Evolutionary conservation across 2,888 invertebrate genomes (phyloP), one percentile per base, ranked within the genome.

Genomic region (Mantis religiosa): DNA sequence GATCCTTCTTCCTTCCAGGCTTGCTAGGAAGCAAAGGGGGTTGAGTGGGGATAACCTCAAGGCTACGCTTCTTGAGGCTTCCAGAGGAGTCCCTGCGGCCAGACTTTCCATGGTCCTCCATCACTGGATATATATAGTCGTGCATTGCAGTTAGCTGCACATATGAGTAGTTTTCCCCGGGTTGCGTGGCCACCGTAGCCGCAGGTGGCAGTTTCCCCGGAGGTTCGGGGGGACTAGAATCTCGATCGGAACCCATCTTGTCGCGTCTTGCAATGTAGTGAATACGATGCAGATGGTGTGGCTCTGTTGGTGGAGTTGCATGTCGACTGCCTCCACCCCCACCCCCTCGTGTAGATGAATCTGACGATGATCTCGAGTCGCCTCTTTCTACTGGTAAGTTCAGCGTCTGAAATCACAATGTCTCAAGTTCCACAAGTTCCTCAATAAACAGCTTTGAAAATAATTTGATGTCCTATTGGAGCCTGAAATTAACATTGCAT

Each of bases 111-210:
- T 93, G 90, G 28, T 95, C 94, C 15, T 95, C 95, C 90, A 97
- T 95, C 90, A 95, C 95, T 0, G 98, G 98, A 93, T 98, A 98
- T 91, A 97, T 96, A 94, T 98, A 98, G 91, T 98, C 98, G 93
- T 98, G 98, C 90, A 96, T 96, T 90, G 97, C 95, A 85, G 96
- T 96, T 91, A 98, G 94, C 92, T 97, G 97, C 90, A 98, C 98
- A 93, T 98, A 98, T 47, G 97, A 96, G 93, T 97, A 97, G 91
- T 96, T 95, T 91, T 97, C 97, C 30, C 81, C 86, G 28, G 85
- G 71, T 47, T 71, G 28, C 41, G 86, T 28, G 83, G 54, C 47
- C 30, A 41, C 84, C 54, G n/a, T 41, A 47, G 82, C 30, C 54
- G 54, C 83, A 28, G 84, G 88, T 30, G 47, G 83, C 92, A 92